Evolutionary conservation across 2,797 vertebrate species (phyloP).

Genomic region (Aldrovandia affinis): DNA sequence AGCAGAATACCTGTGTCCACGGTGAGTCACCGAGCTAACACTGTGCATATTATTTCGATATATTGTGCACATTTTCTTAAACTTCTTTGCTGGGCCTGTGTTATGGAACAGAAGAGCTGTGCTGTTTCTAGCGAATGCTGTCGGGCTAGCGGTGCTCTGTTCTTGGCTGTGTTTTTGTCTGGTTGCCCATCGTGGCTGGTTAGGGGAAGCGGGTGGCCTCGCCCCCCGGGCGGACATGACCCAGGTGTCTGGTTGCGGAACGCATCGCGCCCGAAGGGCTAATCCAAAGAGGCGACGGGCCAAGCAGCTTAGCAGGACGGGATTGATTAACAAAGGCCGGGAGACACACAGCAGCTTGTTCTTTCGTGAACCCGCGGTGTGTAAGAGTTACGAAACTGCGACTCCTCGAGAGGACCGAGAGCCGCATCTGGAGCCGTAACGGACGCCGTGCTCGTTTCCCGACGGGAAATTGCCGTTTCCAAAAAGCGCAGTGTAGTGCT

Average conservation of each 20-base stretch:
- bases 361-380: neutral
- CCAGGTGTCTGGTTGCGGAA: neutral
- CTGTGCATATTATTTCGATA: neutral
- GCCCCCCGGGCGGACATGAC: neutral
- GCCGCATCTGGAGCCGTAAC: neutral
- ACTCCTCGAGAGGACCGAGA: neutral
- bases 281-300: neutral
- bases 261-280: neutral
- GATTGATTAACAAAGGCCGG: neutral
- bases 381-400: neutral
- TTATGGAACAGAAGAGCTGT: neutral
- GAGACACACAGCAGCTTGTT: too few species aligned
- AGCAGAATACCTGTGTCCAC: neutral
- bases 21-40: neutral
- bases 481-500: neutral
- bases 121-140: neutral
- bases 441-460: neutral
- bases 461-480: neutral
- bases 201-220: neutral
- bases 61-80: neutral
- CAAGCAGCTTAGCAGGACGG: neutral
- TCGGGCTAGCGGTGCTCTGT: neutral
- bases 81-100: neutral
- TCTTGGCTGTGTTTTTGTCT: neutral
- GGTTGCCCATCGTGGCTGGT: neutral